Evolutionary conservation across 2,888 invertebrate species (phyloP), one percentile per base, ranked within the genome.

Genomic region (Xestia ashworthii): DNA sequence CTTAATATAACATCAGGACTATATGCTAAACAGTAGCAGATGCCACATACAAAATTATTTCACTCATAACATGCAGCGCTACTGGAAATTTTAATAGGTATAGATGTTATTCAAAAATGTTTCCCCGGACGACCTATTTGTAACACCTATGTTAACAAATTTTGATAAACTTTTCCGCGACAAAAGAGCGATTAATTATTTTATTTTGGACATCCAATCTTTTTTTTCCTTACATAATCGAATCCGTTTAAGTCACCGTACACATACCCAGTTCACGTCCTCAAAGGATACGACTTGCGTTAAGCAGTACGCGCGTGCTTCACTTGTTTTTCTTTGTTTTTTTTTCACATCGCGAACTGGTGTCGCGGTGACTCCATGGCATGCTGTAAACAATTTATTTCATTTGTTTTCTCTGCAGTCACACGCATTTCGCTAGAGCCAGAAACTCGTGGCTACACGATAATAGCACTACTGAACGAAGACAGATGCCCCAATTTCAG

Each of bases 401-500:
- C 3, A 65, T 44, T 44, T n/a, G 6, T 14, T 12, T 65, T n/a
- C 6, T 65, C 6, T 22, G 12, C 44, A 8, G 44, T 44, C 1
- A 64, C 41, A 41, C 11, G 38, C 14, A 44, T 38, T 1, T 44
- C 44, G n/a, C 6, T 65, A n/a, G 8, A 65, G 0, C 44, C n/a
- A 44, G 44, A 8, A 65, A 8, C 16, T 65, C 0, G 14, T 14
- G 22, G 65, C 44, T 16, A 44, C 44, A n/a, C 44, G n/a, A 44
- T 65, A 65, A 65, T n/a, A 76, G 71, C 25, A 67, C 41, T 25
- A 19, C 55, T 68, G 62, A 82, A 82, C 72, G 62, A 73, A 82
- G 81, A 82, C 81, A 83, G 70, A 82, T 79, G 66, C 69, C 73
- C 80, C 80, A 83, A 83, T 82, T 82, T 71, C 83, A 62, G 32